These are phyloP conservation scores for Drosophila sordidula DNA, from an alignment of 2,888 invertebrate species.

Conservation along the genomic window DNA sequence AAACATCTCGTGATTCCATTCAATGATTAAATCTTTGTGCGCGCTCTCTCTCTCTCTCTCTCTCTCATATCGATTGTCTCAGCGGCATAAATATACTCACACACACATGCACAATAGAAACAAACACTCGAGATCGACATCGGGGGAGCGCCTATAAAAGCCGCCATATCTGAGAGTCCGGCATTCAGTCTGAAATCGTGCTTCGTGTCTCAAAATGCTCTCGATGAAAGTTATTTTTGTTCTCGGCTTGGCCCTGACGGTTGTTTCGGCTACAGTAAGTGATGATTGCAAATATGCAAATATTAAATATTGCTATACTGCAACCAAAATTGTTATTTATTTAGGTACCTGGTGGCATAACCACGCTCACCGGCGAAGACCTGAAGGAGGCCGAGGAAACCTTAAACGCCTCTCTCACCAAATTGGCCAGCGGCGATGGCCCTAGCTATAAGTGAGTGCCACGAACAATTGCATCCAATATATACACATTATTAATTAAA, in stretches of 20 bases:
- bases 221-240: conserved; percentile 50
- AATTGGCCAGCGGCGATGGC: conserved; percentile 51
- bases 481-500: background rate
- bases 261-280: conserved; percentile 33
- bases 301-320: background rate
- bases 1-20: background rate
- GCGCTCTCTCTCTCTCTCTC: background rate
- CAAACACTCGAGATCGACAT: background rate
- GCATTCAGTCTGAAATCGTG: conserved; percentile 29
- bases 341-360: conserved; percentile 31
- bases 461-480: no score
- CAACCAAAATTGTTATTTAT: background rate
- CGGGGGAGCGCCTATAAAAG: conserved; percentile 45
- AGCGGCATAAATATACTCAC: background rate
- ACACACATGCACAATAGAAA: background rate
- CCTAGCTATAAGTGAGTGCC: conserved; percentile 52
- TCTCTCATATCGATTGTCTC: background rate
- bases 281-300: background rate
- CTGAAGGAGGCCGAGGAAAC: conserved; percentile 33
- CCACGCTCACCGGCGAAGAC: conserved; percentile 29
- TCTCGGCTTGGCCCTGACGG: conserved; percentile 42
- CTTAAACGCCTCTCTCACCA: conserved; percentile 27
- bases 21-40: background rate
- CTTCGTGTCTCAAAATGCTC: conserved; percentile 34
- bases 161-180: background rate